Evolutionary conservation across 2,888 invertebrate genomes (phyloP), one percentile per base, ranked within the genome.

Genomic region (Napeogenes sylphis): DNA sequence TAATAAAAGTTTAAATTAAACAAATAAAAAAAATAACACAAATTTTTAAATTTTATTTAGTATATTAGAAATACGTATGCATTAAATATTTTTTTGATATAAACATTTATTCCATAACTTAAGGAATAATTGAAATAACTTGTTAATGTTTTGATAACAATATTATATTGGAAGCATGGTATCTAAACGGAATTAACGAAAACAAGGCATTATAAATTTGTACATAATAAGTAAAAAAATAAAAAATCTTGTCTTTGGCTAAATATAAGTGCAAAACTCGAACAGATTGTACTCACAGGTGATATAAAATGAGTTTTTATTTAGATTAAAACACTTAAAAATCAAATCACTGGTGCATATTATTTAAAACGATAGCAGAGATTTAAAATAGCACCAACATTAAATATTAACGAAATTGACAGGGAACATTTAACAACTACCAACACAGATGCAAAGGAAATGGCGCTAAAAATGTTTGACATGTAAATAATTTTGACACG

Each of bases 341-440:
- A 74, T 85, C 85, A 87, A 87, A 85, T 85, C 87, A 76, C 85
- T 81, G 82, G 85, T 85, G 87, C 87, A 75, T 21, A 21, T 76
- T 61, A 58, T 62, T 63, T 53, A 61, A 59, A 70, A 66, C 58
- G 65, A 69, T 70, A 77, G 80, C 76, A 78, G 75, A 77, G 80
- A 80, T 79, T 68, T 74, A 85, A 84, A 87, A 87, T 90, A 90
- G 90, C 89, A 90, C 89, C 90, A 89, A 88, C 84, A 84, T 82
- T 80, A 79, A 83, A 86, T 85, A 85, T 85, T 79, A 86, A 85
- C 82, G 83, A 81, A 78, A 80, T 73, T 77, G 70, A 47, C 55
- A 71, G 68, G 72, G 77, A 77, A 76, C 70, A 75, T 75, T 78
- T 76, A 74, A 77, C 69, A 78, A 73, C 82, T 84, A 81, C 82